These are phyloP conservation scores for Orchesella flavescens DNA, from an alignment of 2,888 invertebrate genomes.

Conservation along the genomic window DNA sequence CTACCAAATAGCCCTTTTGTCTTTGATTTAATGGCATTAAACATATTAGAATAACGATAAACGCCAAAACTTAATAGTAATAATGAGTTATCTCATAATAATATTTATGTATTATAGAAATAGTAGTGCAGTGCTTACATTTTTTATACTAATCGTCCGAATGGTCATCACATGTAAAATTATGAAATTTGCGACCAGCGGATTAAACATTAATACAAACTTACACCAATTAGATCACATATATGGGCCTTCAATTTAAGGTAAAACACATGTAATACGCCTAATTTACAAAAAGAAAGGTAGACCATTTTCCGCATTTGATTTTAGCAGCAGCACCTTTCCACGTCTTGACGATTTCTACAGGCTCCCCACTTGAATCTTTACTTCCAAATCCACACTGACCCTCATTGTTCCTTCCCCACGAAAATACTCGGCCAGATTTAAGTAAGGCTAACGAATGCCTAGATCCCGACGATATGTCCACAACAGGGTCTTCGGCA, in stretches of 20 bases:
- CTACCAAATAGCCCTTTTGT: too few relatives aligned
- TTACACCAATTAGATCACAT: not conserved
- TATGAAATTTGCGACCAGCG: too few relatives aligned
- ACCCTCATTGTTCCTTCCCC: slow-evolving; percentile 67
- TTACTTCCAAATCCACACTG: slow-evolving; percentile 58
- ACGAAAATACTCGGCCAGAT: slow-evolving; percentile 65
- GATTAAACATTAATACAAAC: not conserved
- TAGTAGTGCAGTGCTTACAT: too few relatives aligned
- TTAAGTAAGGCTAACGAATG: slow-evolving; percentile 70
- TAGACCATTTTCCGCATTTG: slow-evolving; percentile 62
- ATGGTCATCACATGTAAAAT: too few relatives aligned
- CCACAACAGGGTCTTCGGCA: slow-evolving; percentile 65
- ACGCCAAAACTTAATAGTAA: too few relatives aligned
- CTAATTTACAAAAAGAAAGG: slow-evolving; percentile 50
- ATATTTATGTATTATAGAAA: too few relatives aligned
- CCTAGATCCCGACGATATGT: slow-evolving; percentile 65
- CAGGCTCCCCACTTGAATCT: slow-evolving; percentile 51
- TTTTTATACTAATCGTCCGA: too few relatives aligned
- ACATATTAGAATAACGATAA: too few relatives aligned
- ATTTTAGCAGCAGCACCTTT: slow-evolving; percentile 31
- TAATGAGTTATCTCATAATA: too few relatives aligned
- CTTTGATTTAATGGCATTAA: too few relatives aligned
- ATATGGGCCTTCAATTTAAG: not conserved
- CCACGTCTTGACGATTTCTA: slow-evolving; percentile 43
- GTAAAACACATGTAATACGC: too few relatives aligned